Conservation (phyloP, 2,888 invertebrate species). For the Opisthograptis luteolata region DNA sequence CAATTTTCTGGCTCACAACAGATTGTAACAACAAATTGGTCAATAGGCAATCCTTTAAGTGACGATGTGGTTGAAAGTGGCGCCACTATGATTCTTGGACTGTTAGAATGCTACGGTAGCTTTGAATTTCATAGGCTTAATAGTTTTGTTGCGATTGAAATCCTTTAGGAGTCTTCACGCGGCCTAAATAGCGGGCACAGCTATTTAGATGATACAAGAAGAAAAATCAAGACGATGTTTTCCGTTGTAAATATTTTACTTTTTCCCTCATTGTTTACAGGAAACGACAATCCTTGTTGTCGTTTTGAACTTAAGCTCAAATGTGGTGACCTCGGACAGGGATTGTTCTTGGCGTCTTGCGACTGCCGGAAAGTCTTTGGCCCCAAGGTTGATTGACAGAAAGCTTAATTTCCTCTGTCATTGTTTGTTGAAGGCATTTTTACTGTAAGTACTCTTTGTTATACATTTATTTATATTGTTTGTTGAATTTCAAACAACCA, state of each 20-base stretch:
- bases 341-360: slow-evolving; percentile 12
- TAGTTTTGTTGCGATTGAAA: no score
- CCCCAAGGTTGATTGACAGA: slow-evolving; percentile 24
- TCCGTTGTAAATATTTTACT: background rate
- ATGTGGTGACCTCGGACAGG: slow-evolving; percentile 23
- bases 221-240: no score
- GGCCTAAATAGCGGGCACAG: no score
- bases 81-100: no score
- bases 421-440: slow-evolving; percentile 12
- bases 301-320: slow-evolving; percentile 10
- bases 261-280: background rate
- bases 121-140: no score
- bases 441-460: background rate
- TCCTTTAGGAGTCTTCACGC: no score
- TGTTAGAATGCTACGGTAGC: no score
- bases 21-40: no score
- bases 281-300: slow-evolving; percentile 9
- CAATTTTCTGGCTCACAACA: no score
- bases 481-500: background rate
- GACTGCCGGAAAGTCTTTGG: slow-evolving; percentile 22
- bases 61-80: no score
- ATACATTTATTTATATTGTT: background rate
- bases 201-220: no score
- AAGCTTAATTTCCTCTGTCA: slow-evolving; percentile 22
- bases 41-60: no score